A percentile compares a stretch with the other conserved stretches of the same genome.
Evolutionary conservation across 2,797 vertebrate species (phyloP).

Genomic region (Enteromius unitaeniatus): DNA sequence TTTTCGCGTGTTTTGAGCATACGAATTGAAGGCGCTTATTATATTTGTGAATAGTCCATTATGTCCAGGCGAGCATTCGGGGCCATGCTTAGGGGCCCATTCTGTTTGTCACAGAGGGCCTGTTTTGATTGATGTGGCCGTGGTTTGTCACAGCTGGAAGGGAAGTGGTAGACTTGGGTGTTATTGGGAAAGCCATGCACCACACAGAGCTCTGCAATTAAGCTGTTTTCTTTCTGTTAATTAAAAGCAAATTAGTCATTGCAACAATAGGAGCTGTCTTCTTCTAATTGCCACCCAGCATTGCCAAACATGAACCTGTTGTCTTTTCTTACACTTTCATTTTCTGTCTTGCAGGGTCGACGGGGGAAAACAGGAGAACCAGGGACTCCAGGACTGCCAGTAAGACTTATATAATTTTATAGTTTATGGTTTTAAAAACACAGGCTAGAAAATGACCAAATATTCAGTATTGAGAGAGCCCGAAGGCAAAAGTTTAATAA

Average conservation of each 20-base stretch:
- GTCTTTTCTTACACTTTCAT: slow-evolving; percentile 17
- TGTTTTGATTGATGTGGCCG: slow-evolving; percentile 74
- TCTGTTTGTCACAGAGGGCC: slow-evolving; percentile 57
- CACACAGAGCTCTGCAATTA: slow-evolving; percentile 79
- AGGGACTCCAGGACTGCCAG: slow-evolving; percentile 84
- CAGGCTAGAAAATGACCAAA: neutral
- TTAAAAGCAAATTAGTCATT: slow-evolving; percentile 82
- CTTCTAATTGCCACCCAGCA: slow-evolving; percentile 70
- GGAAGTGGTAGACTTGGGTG: slow-evolving; percentile 73
- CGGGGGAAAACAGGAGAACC: slow-evolving; percentile 89
- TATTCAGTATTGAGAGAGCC: neutral
- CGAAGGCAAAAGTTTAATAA: neutral
- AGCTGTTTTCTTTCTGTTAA: slow-evolving; percentile 82
- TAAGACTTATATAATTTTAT: slow-evolving; percentile 71
- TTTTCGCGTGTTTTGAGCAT: slow-evolving; percentile 2
- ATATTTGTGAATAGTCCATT: slow-evolving; percentile 41
- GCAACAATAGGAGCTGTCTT: slow-evolving; percentile 72
- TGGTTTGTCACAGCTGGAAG: slow-evolving; percentile 74
- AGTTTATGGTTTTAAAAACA: neutral
- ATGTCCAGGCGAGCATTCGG: neutral
- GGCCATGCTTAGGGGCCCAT: neutral
- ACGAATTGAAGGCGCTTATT: slow-evolving; percentile 40
- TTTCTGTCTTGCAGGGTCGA: slow-evolving; percentile 81
- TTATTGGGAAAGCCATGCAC: slow-evolving; percentile 74
- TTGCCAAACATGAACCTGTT: slow-evolving; percentile 69